These are phyloP conservation scores for Hippasteria phrygiana DNA, from an alignment of 53 echinoderm and acorn worm species.

Conservation along the genomic window DNA sequence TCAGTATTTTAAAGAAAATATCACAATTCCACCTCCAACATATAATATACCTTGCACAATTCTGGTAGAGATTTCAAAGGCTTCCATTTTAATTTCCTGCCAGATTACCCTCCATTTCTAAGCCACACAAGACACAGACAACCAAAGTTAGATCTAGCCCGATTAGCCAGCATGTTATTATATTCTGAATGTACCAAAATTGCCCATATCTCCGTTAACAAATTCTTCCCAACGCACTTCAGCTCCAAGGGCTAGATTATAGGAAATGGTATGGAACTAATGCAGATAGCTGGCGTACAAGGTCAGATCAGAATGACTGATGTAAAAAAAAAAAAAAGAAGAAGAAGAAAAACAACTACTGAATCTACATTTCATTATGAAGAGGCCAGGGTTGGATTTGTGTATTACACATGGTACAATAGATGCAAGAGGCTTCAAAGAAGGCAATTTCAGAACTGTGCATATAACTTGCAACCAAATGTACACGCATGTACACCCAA, in stretches of 20 bases:
- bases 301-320: neutral
- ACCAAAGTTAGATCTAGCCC: neutral
- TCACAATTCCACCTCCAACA: neutral
- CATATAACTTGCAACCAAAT: too few species aligned
- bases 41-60: neutral
- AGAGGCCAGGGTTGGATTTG: too few species aligned
- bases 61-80: neutral
- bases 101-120: neutral
- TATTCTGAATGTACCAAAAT: neutral
- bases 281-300: constrained; percentile 15
- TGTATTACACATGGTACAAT: too few species aligned
- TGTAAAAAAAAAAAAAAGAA: neutral
- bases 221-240: neutral
- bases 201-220: neutral
- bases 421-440: too few species aligned
- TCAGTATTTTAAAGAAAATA: neutral
- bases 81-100: neutral
- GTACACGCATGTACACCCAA: too few species aligned
- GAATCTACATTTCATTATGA: too few species aligned
- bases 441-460: too few species aligned
- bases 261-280: constrained; percentile 19
- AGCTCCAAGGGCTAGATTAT: neutral
- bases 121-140: neutral
- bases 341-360: too few species aligned
- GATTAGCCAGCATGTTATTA: neutral